Base-by-base conservation (phyloP, 2,888 invertebrate species). In the Cremastinae sp. region DNA sequence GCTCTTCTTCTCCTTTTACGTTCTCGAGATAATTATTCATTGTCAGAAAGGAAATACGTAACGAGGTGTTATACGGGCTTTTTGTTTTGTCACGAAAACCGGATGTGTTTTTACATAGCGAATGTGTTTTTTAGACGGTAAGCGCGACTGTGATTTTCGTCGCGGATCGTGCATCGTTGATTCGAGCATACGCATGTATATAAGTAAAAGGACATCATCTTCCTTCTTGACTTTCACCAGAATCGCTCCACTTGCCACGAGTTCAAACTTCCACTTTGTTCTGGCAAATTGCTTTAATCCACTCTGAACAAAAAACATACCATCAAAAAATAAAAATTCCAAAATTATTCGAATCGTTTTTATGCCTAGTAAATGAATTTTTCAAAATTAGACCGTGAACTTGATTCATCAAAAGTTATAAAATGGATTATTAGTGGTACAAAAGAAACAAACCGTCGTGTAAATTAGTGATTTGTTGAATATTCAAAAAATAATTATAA, bases 211-310 rank as follows among this genome's bases (percentile, higher is more conserved):
- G 62, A 53, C 74, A 74, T 78, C 74, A 76, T 70, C 74, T 75
- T 76, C 56, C 55, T 64, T 65, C 73, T 74, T 74, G 79, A 84
- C 84, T 85, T 85, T 84, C 85, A 82, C 84, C 81, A 75, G 82
- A 80, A 79, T 79, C 85, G 86, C 86, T 87, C 86, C 84, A 88
- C 84, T 88, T 88, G 83, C 77, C 71, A 68, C 78, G 71, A 41
- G 8, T 53, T 75, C 47, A 37, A 43, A 49, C 37, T 56, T 56
- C 45, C 10, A 51, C 55, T 35, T 61, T n/a, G 55, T 61, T 59
- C 39, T 47, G 35, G 39, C 20, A 12, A 39, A 45, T 55, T 20
- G 55, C 45, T 45, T 39, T 59, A 49, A 55, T 47, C 56, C 37
- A 20, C 22, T 16, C 12, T 41, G 10, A 51, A 47, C 47, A 51